A percentile compares a stretch with the other conserved stretches of the same genome.
phyloP scores from a whole-genome alignment of 2,113 vertebrate species.

The Machaerirhynchus nigripectus region DNA sequence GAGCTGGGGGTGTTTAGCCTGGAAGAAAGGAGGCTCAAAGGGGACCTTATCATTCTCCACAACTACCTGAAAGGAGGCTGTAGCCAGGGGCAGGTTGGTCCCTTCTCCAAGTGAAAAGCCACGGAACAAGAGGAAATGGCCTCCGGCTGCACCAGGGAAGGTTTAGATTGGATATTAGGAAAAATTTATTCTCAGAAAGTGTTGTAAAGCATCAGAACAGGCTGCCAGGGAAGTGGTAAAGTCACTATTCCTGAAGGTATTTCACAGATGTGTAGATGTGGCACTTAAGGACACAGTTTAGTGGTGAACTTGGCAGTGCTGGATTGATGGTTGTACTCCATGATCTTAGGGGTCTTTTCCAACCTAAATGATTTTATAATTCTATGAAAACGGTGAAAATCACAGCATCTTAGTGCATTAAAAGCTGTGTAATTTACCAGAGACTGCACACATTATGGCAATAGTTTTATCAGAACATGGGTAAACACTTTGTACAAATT shows the following conservation, averaged over 20 bases:
- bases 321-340: not conserved
- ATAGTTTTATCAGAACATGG: not conserved
- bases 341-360: not conserved
- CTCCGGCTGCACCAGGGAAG: not conserved
- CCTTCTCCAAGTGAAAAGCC: not conserved
- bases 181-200: not conserved
- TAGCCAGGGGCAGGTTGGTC: not conserved
- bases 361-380: not conserved
- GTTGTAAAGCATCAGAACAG: not conserved
- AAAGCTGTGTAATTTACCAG: not conserved
- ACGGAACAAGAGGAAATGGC: not conserved
- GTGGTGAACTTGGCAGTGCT: not conserved
- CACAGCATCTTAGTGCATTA: not conserved
- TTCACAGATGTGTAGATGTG: not conserved
- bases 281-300: not conserved
- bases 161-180: not conserved
- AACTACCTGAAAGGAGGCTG: not conserved
- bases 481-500: not conserved
- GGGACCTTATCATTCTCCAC: not conserved
- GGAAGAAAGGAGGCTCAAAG: not conserved
- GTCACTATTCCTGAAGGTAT: not conserved
- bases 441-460: not conserved
- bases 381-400: not conserved
- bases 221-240: not conserved
- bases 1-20: not conserved